These are phyloP conservation scores for Meteorus colon DNA, from an alignment of 2,888 invertebrate species.

Conservation along the genomic window DNA sequence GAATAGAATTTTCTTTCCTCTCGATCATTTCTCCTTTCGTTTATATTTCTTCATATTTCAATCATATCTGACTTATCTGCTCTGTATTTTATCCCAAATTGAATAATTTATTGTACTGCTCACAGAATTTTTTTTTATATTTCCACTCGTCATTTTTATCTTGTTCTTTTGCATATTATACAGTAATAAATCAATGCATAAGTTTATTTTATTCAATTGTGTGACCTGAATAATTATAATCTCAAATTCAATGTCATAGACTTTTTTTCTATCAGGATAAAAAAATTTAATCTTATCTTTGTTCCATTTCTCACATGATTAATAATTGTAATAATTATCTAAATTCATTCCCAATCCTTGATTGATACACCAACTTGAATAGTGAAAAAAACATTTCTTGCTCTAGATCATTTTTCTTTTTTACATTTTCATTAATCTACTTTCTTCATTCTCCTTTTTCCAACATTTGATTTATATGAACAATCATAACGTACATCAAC, in stretches of 20 bases:
- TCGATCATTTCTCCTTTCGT: too few relatives aligned
- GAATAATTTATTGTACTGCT: too few relatives aligned
- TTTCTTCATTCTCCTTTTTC: not conserved
- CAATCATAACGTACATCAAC: not conserved
- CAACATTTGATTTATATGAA: not conserved
- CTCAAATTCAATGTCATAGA: too few relatives aligned
- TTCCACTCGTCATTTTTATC: too few relatives aligned
- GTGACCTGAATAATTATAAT: too few relatives aligned
- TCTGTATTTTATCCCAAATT: not conserved
- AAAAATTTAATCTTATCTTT: not conserved
- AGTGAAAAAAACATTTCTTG: too few relatives aligned
- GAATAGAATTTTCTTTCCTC: too few relatives aligned
- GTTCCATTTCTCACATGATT: not conserved
- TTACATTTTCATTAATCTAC: slow-evolving; percentile 7
- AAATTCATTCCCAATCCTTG: too few relatives aligned
- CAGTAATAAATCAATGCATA: not conserved
- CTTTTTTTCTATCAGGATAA: not conserved
- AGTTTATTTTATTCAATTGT: too few relatives aligned
- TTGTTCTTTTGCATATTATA: not conserved
- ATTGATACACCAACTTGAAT: too few relatives aligned
- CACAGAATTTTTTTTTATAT: too few relatives aligned
- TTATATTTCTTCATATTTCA: not conserved
- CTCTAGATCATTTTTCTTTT: not conserved
- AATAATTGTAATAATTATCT: too few relatives aligned
- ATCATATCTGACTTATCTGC: not conserved